Evolutionary conservation across 92 coral and sea anemone genomes (phyloP), one percentile per base, ranked within the genome.

Genomic region (Palythoa grandis): DNA sequence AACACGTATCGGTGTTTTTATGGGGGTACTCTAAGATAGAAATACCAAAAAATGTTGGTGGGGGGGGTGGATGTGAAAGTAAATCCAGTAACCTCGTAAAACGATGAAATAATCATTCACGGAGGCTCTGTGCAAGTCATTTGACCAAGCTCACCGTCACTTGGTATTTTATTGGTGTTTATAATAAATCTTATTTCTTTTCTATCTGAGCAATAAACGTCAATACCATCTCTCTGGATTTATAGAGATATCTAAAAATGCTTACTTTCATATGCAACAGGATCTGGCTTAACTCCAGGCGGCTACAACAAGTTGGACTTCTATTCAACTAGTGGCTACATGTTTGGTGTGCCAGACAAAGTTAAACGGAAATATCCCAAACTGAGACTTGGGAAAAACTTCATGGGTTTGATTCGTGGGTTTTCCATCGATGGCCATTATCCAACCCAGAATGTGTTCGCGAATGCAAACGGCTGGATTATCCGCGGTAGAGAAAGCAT

Each of bases 251-350:
- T 1, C 35, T 29, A 29, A 29, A 29, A 29, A 29, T 29, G 11
- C 10, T 23, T 5, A 24, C 11, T 65, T 65, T 15, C 24, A 12
- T 24, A 25, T 69, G 17, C 24, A 11, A 43, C 35, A 80, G 85
- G 85, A 5, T 80, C 85, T 0, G 85, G 74, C 23, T 20, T 80
- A 65, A 80, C 85, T 17, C 85, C 85, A 1, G 85, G 85, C 15
- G 85, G 74, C 12, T 80, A 80, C 74, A 80, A 29, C 73, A 80
- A 66, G 74, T 40, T 80, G 74, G 85, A 80, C n/a, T 80, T 80
- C 47, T 70, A 80, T 23, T 14, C 85, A 7, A 66, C 74, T 25
- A 80, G 61, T 38, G 85, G 74, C 4, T 80, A 80, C 73, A 66
- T 80, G 39, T 68, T 80, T 4, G 85, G 85, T 43, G 85, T 63